phyloP scores from a whole-genome alignment of 2,113 vertebrate species.

The Mobula hypostoma region DNA sequence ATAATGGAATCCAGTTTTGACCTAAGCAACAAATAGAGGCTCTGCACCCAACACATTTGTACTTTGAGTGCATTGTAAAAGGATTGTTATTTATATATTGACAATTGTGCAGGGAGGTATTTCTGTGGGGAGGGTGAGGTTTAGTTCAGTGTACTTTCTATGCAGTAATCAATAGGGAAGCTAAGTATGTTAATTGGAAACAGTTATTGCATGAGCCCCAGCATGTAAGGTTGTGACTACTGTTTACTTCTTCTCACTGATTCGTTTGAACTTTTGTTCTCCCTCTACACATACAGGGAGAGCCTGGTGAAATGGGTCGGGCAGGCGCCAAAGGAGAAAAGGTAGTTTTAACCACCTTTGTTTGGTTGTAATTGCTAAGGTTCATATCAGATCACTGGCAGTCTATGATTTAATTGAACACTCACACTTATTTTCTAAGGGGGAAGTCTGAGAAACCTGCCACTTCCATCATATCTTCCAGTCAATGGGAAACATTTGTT shows the following conservation, averaged over 20 bases:
- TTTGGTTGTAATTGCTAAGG: background rate
- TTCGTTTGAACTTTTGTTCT: background rate
- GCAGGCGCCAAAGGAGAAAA: slow-evolving; percentile 46
- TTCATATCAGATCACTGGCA: background rate
- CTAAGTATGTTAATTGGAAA: background rate
- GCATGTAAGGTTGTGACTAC: background rate
- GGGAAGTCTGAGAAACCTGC: background rate
- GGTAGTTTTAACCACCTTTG: slow-evolving; percentile 37
- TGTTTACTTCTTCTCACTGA: too few species aligned
- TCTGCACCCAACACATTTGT: background rate
- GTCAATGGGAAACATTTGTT: background rate
- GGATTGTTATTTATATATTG: background rate
- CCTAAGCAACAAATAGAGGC: background rate
- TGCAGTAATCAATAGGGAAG: background rate
- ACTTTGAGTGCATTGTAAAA: background rate
- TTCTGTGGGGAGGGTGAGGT: background rate
- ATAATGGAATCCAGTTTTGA: background rate
- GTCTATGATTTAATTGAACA: background rate
- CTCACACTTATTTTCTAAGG: background rate
- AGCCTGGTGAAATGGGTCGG: slow-evolving; percentile 46
- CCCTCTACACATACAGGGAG: slow-evolving; percentile 42
- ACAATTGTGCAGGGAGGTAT: background rate
- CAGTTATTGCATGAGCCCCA: too few species aligned
- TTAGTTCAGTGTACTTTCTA: background rate
- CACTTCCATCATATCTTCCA: background rate